These are phyloP conservation scores for Euplagia quadripunctaria DNA, from an alignment of 2,888 invertebrate genomes.

Conservation along the genomic window DNA sequence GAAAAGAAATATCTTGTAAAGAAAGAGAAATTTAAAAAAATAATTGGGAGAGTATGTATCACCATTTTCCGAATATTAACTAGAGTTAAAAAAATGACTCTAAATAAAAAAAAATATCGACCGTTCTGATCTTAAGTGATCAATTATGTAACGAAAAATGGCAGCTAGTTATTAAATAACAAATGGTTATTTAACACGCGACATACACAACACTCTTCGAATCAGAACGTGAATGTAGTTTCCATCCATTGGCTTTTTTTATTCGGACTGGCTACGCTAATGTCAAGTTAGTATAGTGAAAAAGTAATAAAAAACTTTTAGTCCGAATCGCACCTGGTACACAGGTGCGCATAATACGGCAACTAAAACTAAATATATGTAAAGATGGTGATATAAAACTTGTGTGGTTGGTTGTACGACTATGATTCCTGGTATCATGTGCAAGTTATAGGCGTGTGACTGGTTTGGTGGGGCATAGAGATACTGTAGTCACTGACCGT, in stretches of 20 bases:
- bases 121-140: slow-evolving; percentile 21
- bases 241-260: slow-evolving; percentile 19
- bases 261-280: slow-evolving; percentile 49
- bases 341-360: slow-evolving; percentile 30
- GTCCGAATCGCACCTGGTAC: slow-evolving; percentile 34
- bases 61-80: neutral
- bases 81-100: neutral
- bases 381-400: slow-evolving; percentile 19
- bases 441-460: slow-evolving; percentile 55
- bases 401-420: slow-evolving; percentile 23
- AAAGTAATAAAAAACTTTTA: slow-evolving; percentile 42
- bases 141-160: slow-evolving; percentile 9
- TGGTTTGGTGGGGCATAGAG: slow-evolving; percentile 71
- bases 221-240: slow-evolving; percentile 16
- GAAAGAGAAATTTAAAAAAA: neutral
- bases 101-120: slow-evolving; percentile 11
- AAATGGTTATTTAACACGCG: slow-evolving; percentile 4
- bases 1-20: neutral
- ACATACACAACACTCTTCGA: slow-evolving; percentile 8
- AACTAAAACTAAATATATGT: slow-evolving; percentile 24
- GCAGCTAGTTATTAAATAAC: slow-evolving; percentile 12
- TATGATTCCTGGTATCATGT: slow-evolving; percentile 36
- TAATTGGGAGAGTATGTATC: neutral
- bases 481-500: slow-evolving; percentile 39
- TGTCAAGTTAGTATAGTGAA: slow-evolving; percentile 39